Conservation (phyloP, 2,888 invertebrate species). For the Drosophila atripex region DNA sequence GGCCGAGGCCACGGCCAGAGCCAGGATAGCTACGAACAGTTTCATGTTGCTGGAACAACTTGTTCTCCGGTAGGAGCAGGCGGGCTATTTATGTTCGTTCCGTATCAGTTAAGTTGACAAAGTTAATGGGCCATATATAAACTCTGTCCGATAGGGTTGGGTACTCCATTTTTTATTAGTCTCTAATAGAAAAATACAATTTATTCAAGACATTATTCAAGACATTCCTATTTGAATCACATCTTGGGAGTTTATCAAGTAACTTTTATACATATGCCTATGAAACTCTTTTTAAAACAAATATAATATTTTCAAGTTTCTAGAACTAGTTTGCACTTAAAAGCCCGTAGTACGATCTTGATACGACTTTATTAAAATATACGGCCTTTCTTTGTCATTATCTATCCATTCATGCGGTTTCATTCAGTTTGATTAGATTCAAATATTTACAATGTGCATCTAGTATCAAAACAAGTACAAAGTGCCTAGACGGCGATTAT, state of each 20-base stretch:
- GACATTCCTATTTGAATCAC: too few species aligned
- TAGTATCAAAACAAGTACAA: conserved; percentile 3
- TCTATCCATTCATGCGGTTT: background rate
- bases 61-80: background rate
- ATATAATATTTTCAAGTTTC: background rate
- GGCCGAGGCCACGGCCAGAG: conserved; percentile 53
- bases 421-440: conserved; percentile 15
- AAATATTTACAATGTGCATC: conserved; percentile 19
- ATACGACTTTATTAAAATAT: conserved; percentile 1
- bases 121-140: conserved; percentile 14
- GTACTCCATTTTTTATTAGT: background rate
- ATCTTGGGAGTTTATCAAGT: background rate
- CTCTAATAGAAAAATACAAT: background rate
- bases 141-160: background rate
- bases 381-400: background rate
- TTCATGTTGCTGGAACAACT: conserved; percentile 56
- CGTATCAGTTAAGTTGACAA: background rate
- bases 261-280: background rate
- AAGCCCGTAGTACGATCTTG: background rate
- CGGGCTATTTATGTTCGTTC: background rate
- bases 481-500: background rate
- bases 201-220: background rate
- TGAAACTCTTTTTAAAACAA: background rate
- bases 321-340: background rate
- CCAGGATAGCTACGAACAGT: conserved; percentile 51